phyloP scores from a whole-genome alignment of 2,113 vertebrate species.

The Equus quagga region DNA sequence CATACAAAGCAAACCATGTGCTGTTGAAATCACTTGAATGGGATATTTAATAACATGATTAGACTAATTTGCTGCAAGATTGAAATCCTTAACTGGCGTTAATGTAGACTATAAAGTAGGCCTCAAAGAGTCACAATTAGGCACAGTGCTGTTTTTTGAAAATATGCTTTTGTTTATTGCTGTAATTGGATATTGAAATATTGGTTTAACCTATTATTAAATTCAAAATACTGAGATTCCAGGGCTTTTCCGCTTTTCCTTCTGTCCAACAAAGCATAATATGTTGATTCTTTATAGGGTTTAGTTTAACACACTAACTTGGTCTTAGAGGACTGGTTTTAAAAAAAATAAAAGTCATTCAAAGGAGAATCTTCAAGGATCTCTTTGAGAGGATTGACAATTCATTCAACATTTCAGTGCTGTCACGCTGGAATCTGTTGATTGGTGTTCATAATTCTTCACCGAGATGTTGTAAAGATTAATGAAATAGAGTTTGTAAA shows the following conservation, averaged over 20 bases:
- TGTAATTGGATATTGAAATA: slow-evolving; percentile 24
- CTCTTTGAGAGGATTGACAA: slow-evolving; percentile 24
- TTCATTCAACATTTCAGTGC: slow-evolving; percentile 65
- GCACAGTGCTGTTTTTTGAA: neutral
- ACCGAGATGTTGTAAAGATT: slow-evolving; percentile 79
- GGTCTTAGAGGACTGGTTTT: neutral
- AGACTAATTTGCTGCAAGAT: slow-evolving; percentile 66
- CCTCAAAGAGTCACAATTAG: neutral
- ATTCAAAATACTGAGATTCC: slow-evolving; percentile 32
- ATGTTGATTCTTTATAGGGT: neutral
- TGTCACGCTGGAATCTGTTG: slow-evolving; percentile 72
- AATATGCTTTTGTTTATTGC: neutral
- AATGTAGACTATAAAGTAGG: neutral
- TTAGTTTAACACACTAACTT: slow-evolving; percentile 49
- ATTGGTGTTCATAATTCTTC: slow-evolving; percentile 82
- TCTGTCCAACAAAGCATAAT: neutral
- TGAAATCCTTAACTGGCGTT: slow-evolving; percentile 58
- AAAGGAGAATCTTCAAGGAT: neutral
- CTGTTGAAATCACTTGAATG: slow-evolving; percentile 59
- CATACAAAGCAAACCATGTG: slow-evolving; percentile 57
- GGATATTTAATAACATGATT: slow-evolving; percentile 73
- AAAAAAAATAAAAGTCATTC: neutral
- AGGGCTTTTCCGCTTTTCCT: neutral
- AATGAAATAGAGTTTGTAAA: slow-evolving; percentile 79
- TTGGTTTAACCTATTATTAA: slow-evolving; percentile 18